Percentiles rank a stretch among this genome's conserved stretches.
phyloP scores from a whole-genome alignment of 1,140 invertebrate genomes.

The Ceratosolen solmsi region DNA sequence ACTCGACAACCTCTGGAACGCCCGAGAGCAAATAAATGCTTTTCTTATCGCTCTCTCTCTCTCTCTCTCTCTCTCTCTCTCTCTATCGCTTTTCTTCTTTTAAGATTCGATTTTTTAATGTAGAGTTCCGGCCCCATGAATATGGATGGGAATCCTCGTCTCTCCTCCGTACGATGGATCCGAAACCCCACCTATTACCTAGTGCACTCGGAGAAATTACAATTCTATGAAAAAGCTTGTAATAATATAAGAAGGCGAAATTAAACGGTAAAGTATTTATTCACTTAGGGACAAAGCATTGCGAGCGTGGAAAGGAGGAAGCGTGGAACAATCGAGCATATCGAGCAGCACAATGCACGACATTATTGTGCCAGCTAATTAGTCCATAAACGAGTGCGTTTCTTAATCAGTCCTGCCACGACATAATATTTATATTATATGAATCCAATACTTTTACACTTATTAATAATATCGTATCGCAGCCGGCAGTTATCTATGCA shows the following conservation, averaged over 20 bases:
- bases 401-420: too few relatives aligned
- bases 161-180: background rate
- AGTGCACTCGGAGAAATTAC: background rate
- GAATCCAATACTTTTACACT: too few relatives aligned
- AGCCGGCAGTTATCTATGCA: too few relatives aligned
- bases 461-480: too few relatives aligned
- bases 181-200: background rate
- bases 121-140: background rate
- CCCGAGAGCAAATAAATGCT: background rate
- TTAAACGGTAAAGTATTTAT: background rate
- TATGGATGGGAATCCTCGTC: background rate
- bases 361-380: too few relatives aligned
- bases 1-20: background rate
- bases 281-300: too few relatives aligned
- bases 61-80: background rate
- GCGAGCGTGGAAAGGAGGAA: too few relatives aligned
- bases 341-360: too few relatives aligned
- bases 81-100: background rate
- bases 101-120: background rate
- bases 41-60: background rate
- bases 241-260: background rate
- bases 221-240: background rate
- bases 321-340: too few relatives aligned
- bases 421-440: too few relatives aligned
- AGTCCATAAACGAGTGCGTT: too few relatives aligned